phyloP scores from a whole-genome alignment of 2,113 vertebrate genomes.

The Lophotis ruficrista region DNA sequence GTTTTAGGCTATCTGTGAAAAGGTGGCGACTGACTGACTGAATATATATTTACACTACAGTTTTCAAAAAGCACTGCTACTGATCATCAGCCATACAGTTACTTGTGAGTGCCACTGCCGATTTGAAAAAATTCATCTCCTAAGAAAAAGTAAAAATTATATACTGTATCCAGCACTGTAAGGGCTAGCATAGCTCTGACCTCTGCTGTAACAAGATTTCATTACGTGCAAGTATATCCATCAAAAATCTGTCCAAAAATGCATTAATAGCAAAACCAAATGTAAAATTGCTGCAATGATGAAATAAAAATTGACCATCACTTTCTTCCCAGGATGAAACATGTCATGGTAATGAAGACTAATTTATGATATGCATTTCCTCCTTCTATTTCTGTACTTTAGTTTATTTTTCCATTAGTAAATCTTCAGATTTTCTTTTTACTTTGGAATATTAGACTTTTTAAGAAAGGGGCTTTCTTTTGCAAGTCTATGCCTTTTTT shows the following conservation, averaged over 20 bases:
- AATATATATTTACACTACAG: not conserved
- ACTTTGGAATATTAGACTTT: not conserved
- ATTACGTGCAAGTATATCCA: not conserved
- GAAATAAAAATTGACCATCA: not conserved
- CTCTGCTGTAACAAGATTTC: not conserved
- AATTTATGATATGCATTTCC: constrained; percentile 12
- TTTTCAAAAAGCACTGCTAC: not conserved
- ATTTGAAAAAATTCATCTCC: not conserved
- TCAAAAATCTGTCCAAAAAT: not conserved
- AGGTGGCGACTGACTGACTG: not conserved
- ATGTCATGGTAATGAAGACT: not conserved
- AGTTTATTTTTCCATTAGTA: constrained; percentile 28
- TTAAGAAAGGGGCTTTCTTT: not conserved
- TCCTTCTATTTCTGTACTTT: constrained; percentile 10
- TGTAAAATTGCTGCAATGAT: not conserved
- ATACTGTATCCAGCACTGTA: not conserved
- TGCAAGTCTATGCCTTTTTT: not conserved
- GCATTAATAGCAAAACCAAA: not conserved
- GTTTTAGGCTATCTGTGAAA: not conserved
- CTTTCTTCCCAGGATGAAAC: not conserved
- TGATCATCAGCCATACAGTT: not conserved
- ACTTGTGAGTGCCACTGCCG: not conserved
- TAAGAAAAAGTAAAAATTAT: not conserved
- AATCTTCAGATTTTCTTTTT: not conserved
- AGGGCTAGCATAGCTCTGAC: not conserved